These are phyloP conservation scores for Spinus pinus DNA, from an alignment of 2,797 vertebrate species.

Conservation along the genomic window DNA sequence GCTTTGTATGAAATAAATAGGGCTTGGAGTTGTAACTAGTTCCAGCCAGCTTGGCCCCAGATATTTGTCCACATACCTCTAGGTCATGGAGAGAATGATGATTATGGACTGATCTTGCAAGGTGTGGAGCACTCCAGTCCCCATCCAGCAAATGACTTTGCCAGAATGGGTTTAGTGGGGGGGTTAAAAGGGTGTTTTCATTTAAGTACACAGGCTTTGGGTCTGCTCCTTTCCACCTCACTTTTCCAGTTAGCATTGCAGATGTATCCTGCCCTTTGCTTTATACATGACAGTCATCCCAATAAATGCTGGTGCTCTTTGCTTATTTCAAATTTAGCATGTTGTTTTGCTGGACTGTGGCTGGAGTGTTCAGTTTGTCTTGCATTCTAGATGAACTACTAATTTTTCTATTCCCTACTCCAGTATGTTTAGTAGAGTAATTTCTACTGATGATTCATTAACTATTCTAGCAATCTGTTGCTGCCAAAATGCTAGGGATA, in stretches of 20 bases:
- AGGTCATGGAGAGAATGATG: neutral
- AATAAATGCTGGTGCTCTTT: neutral
- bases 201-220: neutral
- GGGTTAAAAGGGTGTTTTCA: neutral
- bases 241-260: neutral
- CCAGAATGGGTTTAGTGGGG: neutral
- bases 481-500: conserved; percentile 17
- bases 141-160: neutral
- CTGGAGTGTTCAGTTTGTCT: conserved; percentile 11
- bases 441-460: neutral
- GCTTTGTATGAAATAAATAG: neutral
- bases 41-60: neutral
- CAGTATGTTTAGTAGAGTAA: neutral
- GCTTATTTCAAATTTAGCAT: neutral
- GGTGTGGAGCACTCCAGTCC: neutral
- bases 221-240: neutral
- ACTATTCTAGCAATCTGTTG: conserved; percentile 28
- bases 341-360: neutral
- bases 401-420: neutral
- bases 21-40: neutral
- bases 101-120: neutral
- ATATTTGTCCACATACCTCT: neutral
- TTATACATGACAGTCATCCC: neutral
- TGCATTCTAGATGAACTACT: neutral
- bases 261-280: neutral